Conservation (phyloP, 1,140 invertebrate species). For the Eulimnadia texana region DNA sequence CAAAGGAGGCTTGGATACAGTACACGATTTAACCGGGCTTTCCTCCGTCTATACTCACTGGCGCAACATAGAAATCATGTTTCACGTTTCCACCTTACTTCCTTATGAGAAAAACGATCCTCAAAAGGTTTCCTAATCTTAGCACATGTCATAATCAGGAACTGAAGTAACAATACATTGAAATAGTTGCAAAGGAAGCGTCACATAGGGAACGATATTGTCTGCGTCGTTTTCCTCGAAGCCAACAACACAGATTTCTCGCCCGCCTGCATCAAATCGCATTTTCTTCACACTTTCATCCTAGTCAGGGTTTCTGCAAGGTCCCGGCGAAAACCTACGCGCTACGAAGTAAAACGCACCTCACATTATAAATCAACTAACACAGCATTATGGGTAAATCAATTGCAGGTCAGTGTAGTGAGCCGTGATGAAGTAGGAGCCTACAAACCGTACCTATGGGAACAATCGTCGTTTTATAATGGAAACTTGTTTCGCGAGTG, state of each 20-base stretch:
- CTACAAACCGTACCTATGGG: slow-evolving; percentile 90
- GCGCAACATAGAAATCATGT: slow-evolving; percentile 69
- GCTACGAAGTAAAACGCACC: slow-evolving; percentile 54
- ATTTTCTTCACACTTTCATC: slow-evolving; percentile 84
- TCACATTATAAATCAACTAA: neutral
- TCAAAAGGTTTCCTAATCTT: slow-evolving; percentile 29
- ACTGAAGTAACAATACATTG: no score
- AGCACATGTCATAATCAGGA: no score
- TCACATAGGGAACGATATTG: slow-evolving; percentile 33
- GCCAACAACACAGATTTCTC: slow-evolving; percentile 82
- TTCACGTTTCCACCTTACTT: slow-evolving; percentile 35
- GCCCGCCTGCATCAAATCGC: slow-evolving; percentile 81
- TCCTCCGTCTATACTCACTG: slow-evolving; percentile 87
- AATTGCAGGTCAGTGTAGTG: slow-evolving; percentile 57
- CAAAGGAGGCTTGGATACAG: slow-evolving; percentile 75
- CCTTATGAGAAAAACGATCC: slow-evolving; percentile 34
- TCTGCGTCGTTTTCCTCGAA: slow-evolving; percentile 54
- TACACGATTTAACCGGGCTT: slow-evolving; percentile 67
- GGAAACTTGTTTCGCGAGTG: slow-evolving; percentile 82
- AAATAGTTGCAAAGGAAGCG: slow-evolving; percentile 33
- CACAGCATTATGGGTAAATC: neutral
- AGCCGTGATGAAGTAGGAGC: slow-evolving; percentile 92
- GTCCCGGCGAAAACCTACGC: slow-evolving; percentile 65
- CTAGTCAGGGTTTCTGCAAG: slow-evolving; percentile 69
- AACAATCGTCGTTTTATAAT: slow-evolving; percentile 85